phyloP scores from a whole-genome alignment of 2,888 invertebrate genomes.

The Rhopalosiphum nymphaeae region DNA sequence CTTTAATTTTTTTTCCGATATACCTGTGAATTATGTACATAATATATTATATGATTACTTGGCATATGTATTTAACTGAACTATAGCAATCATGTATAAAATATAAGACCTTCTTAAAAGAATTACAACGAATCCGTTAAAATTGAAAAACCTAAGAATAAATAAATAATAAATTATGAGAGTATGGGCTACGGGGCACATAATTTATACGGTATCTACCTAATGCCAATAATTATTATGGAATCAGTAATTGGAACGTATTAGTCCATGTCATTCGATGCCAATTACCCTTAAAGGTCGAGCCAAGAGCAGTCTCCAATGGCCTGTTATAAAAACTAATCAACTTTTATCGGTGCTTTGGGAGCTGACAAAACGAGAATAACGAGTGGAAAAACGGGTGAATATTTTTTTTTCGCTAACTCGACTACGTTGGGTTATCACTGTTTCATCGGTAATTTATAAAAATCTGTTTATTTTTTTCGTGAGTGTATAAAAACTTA shows the following conservation, averaged over 20 bases:
- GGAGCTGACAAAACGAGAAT: constrained; percentile 27
- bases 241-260: neutral
- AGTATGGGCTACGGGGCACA: neutral
- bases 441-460: neutral
- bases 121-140: neutral
- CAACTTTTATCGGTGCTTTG: constrained; percentile 39
- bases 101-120: neutral
- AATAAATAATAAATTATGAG: neutral
- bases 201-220: neutral
- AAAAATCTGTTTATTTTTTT: constrained; percentile 16
- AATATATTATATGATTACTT: neutral
- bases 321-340: constrained; percentile 26
- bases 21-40: neutral
- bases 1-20: neutral
- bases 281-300: constrained; percentile 18
- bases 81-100: neutral
- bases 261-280: constrained; percentile 27
- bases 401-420: neutral
- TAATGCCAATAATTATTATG: neutral
- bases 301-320: neutral
- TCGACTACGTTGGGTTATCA: neutral
- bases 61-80: neutral
- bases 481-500: neutral
- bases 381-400: neutral
- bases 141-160: neutral